phyloP scores from a whole-genome alignment of 1,140 invertebrate species.

The Nomia melanderi region DNA sequence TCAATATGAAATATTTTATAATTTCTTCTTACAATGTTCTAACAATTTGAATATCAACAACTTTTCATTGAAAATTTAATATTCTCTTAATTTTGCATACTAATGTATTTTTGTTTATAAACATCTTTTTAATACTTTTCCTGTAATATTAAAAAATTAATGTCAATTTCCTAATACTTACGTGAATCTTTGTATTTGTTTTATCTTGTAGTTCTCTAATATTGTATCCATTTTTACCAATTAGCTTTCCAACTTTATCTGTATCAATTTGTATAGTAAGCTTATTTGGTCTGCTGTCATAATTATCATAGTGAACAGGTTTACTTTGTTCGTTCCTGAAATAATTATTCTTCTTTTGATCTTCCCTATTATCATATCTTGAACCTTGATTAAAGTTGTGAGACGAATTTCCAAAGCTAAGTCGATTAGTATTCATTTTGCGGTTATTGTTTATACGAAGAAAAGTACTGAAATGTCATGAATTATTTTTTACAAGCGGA shows the following conservation, averaged over 20 bases:
- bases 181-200: constrained; percentile 82
- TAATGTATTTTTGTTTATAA: too few species aligned
- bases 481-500: neutral
- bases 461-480: neutral
- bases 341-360: neutral
- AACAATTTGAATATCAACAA: too few species aligned
- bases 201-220: constrained; percentile 87
- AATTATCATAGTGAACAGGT: neutral
- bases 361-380: neutral
- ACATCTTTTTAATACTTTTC: too few species aligned
- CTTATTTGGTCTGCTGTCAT: neutral
- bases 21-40: too few species aligned
- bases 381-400: neutral
- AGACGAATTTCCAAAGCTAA: neutral
- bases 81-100: too few species aligned
- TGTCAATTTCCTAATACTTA: constrained; percentile 61
- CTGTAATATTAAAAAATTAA: constrained; percentile 31
- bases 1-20: too few species aligned
- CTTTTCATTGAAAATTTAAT: too few species aligned
- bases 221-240: constrained; percentile 87
- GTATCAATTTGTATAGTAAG: constrained; percentile 59
- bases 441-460: neutral
- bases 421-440: constrained; percentile 17
- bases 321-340: neutral
- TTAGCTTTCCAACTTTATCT: constrained; percentile 77